Percentiles rank a stretch among this genome's conserved stretches.
Conservation (phyloP, 2,888 invertebrate species). For the Schrankia costaestrigalis region DNA sequence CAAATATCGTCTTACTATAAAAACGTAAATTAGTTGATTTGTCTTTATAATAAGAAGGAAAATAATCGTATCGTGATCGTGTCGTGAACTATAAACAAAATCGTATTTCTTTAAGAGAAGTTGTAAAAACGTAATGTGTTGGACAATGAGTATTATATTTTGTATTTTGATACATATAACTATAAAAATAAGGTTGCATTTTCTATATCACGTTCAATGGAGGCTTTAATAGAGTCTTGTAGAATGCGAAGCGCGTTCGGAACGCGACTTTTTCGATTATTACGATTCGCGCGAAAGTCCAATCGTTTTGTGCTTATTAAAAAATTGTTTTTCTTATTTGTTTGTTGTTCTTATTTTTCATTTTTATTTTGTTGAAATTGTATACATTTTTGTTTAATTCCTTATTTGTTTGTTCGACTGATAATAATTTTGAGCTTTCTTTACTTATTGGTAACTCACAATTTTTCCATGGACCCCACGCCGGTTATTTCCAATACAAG, state of each 20-base stretch:
- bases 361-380: constrained; percentile 20
- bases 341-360: constrained; percentile 19
- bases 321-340: constrained; percentile 24
- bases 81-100: constrained; percentile 39
- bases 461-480: too few species aligned
- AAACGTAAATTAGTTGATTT: background rate
- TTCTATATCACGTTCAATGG: constrained; percentile 3
- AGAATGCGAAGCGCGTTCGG: constrained; percentile 54
- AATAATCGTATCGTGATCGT: constrained; percentile 42
- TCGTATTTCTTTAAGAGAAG: constrained; percentile 50
- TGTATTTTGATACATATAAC: background rate
- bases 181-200: constrained; percentile 10
- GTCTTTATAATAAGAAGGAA: constrained; percentile 18
- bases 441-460: too few species aligned
- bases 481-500: too few species aligned
- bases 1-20: constrained; percentile 1
- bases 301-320: constrained; percentile 34
- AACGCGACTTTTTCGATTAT: constrained; percentile 59
- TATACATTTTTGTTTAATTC: too few species aligned
- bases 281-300: constrained; percentile 53
- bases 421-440: too few species aligned
- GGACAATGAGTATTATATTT: constrained; percentile 6
- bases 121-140: constrained; percentile 49
- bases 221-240: constrained; percentile 55
- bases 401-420: too few species aligned